Conservation (phyloP, 2,113 vertebrate species). For the Etheostoma spectabile region DNA sequence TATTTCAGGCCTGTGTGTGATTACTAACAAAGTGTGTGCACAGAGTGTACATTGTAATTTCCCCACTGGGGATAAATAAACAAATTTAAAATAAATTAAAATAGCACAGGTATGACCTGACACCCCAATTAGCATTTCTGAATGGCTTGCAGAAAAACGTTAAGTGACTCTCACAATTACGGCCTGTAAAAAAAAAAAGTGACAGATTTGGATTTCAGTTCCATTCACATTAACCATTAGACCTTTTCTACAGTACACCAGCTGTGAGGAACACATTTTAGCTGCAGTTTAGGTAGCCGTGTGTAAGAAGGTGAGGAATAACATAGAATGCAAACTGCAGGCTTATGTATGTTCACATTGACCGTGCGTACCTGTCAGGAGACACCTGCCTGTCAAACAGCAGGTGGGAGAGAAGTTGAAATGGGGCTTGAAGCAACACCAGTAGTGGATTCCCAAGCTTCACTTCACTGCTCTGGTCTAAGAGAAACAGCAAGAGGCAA, state of each 20-base stretch:
- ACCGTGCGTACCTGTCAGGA: conserved; percentile 90
- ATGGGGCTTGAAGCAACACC: conserved; percentile 91
- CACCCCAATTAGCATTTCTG: background rate
- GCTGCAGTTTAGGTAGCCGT: background rate
- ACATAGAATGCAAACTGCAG: background rate
- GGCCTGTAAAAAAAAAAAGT: background rate
- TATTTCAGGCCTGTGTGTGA: too few species aligned
- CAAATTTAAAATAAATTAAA: too few species aligned
- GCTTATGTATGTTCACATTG: background rate
- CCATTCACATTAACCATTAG: background rate
- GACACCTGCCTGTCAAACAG: conserved; percentile 94
- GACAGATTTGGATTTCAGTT: background rate
- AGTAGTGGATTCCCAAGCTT: conserved; percentile 96
- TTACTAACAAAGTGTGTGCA: too few species aligned
- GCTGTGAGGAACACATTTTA: background rate
- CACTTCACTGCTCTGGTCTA: conserved; percentile 85
- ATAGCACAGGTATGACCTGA: background rate
- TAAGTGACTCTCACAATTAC: background rate
- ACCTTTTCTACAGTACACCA: background rate
- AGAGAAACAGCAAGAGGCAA: conserved; percentile 7
- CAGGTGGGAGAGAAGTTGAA: conserved; percentile 91
- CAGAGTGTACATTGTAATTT: too few species aligned
- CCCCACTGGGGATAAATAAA: too few species aligned
- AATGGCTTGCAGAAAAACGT: background rate
- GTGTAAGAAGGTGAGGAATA: background rate